Conservation (phyloP, 2,888 invertebrate genomes). For the Candidula unifasciata region DNA sequence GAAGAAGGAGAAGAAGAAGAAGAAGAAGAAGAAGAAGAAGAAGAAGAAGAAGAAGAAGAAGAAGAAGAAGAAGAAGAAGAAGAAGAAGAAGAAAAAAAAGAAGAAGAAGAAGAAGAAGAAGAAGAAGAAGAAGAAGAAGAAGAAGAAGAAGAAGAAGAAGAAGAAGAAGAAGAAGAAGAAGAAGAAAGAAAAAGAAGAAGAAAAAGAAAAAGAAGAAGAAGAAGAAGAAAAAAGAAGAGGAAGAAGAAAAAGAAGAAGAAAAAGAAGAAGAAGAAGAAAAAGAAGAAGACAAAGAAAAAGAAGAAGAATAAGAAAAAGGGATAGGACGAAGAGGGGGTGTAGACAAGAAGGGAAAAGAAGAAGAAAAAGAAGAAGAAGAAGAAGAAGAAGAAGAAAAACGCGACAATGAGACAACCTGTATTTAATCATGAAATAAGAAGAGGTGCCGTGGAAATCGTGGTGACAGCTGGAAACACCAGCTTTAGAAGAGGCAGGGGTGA, state of each 20-base stretch:
- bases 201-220: background rate
- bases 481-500: too few relatives aligned
- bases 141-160: background rate
- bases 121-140: background rate
- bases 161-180: background rate
- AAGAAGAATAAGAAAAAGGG: too few relatives aligned
- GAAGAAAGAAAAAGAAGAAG: background rate
- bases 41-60: background rate
- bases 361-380: background rate
- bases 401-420: background rate
- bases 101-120: conserved; percentile 6
- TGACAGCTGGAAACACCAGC: too few relatives aligned
- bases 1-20: background rate
- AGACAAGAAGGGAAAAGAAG: too few relatives aligned
- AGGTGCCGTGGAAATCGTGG: too few relatives aligned
- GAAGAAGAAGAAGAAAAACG: background rate
- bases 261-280: background rate
- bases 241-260: background rate
- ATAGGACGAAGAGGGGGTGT: background rate
- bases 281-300: too few relatives aligned
- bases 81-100: conserved; percentile 2
- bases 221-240: background rate
- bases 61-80: background rate
- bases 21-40: background rate
- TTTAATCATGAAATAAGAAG: too few relatives aligned